Evolutionary conservation across 2,113 vertebrate species (phyloP), one percentile per base, ranked within the genome.

Genomic region (Todiramphus saurophagus): DNA sequence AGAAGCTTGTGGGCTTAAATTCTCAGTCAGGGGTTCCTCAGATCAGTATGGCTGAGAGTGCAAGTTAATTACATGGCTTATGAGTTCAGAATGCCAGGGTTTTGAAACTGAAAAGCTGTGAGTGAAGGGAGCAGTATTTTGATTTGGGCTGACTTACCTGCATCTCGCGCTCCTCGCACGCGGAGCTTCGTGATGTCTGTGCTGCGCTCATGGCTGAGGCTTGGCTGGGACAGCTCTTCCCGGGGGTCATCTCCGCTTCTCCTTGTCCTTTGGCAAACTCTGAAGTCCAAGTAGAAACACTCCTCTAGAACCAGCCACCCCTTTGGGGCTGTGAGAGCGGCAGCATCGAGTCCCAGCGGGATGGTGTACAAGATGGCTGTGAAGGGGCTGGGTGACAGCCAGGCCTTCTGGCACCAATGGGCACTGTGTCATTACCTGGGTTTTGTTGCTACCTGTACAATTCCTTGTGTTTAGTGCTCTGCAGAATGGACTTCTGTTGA

Each of bases 301-400:
- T 82, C 1, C 25, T 58, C 43, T 68, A 20, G 44, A 53, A 13
- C 12, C 15, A 25, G 3, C 6, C 2, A 4, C 35, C 23, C 35
- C 10, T 56, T 2, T 73, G 63, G 43, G 37, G n/a, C 24, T 27
- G 21, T 5, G 4, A 25, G 31, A 31, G 23, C 10, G 24, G 23
- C 13, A 28, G 46, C 21, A 14, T 8, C 0, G 0, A 53, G 21
- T 48, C 39, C 0, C 2, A 35, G 67, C 58, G 30, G 78, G 39
- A 27, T 11, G 7, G 5, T 1, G 1, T 3, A 10, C 0, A 10
- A 20, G 12, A 2, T 4, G 6, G 24, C 33, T 39, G 7, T 48
- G 37, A 9, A 62, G 53, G 30, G 48, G 24, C 35, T 16, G 11
- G 63, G 82, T 35, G 17, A 44, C 44, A 53, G 24, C 39, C n/a